Percentiles rank a stretch among this genome's conserved stretches.
phyloP scores from a whole-genome alignment of 2,113 vertebrate genomes.

The Tringa solitaria region DNA sequence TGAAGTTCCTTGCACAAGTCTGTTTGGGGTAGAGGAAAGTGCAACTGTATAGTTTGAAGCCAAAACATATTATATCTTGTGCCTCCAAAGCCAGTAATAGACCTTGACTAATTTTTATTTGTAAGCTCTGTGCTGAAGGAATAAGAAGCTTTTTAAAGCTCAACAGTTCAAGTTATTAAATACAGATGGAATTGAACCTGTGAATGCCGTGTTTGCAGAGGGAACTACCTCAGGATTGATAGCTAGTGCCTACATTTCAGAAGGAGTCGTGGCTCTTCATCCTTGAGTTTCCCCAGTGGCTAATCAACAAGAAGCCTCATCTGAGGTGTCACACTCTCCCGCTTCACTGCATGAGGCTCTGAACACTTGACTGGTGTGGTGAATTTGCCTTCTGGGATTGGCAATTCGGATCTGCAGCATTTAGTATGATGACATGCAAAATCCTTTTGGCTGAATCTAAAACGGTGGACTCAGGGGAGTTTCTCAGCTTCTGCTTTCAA shows the following conservation, averaged over 20 bases:
- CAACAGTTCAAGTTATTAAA: not conserved
- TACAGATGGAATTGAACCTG: not conserved
- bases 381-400: not conserved
- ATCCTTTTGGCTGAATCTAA: not conserved
- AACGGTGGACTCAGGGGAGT: not conserved
- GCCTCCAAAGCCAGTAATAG: not conserved
- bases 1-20: not conserved
- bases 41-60: not conserved
- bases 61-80: not conserved
- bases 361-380: not conserved
- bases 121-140: not conserved
- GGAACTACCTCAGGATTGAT: not conserved
- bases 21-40: not conserved
- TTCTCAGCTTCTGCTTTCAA: not conserved
- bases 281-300: not conserved
- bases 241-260: not conserved
- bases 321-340: not conserved
- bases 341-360: not conserved
- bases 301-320: not conserved
- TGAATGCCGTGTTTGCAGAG: not conserved
- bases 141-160: not conserved
- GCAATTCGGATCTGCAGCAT: not conserved
- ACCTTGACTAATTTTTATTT: not conserved
- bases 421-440: not conserved
- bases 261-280: not conserved